Percentiles rank a stretch among this genome's conserved stretches.
Evolutionary conservation across 2,888 invertebrate species (phyloP).

Genomic region (Clitarchus hookeri): DNA sequence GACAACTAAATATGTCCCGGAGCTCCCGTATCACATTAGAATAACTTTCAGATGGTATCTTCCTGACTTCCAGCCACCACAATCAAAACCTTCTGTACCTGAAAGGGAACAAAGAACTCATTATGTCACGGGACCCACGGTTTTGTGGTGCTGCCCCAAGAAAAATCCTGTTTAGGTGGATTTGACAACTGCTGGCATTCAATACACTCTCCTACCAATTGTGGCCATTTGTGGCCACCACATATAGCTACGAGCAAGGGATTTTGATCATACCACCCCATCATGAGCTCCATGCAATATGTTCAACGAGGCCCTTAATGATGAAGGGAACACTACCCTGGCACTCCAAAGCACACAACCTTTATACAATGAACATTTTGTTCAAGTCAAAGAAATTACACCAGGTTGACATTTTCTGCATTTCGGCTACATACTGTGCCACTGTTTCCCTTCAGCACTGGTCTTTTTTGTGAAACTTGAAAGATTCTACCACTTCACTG

Average conservation of each 20-base stretch:
- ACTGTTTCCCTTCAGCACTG: too few species aligned
- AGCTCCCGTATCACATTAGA: conserved; percentile 27
- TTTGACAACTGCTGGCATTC: conserved; percentile 27
- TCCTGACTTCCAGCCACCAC: conserved; percentile 40
- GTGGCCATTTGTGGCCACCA: conserved; percentile 43
- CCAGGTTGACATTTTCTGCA: too few species aligned
- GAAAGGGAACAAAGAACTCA: conserved; percentile 44
- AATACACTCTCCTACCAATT: conserved; percentile 32
- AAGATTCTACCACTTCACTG: too few species aligned
- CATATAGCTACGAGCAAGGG: conserved; percentile 11
- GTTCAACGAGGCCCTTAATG: conserved; percentile 27
- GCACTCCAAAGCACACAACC: too few species aligned
- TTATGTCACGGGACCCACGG: conserved; percentile 40
- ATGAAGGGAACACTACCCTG: conserved; percentile 21
- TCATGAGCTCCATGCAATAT: not conserved
- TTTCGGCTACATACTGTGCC: too few species aligned
- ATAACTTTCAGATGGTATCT: conserved; percentile 33
- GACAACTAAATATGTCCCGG: conserved; percentile 32
- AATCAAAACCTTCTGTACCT: conserved; percentile 43
- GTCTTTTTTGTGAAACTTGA: too few species aligned
- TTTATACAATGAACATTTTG: too few species aligned
- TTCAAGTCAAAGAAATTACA: too few species aligned
- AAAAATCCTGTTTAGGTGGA: too few species aligned
- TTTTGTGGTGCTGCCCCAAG: too few species aligned
- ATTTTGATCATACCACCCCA: too few species aligned